Base-by-base conservation (phyloP, 2,113 vertebrate genomes). In the Pleuronectes platessa region DNA sequence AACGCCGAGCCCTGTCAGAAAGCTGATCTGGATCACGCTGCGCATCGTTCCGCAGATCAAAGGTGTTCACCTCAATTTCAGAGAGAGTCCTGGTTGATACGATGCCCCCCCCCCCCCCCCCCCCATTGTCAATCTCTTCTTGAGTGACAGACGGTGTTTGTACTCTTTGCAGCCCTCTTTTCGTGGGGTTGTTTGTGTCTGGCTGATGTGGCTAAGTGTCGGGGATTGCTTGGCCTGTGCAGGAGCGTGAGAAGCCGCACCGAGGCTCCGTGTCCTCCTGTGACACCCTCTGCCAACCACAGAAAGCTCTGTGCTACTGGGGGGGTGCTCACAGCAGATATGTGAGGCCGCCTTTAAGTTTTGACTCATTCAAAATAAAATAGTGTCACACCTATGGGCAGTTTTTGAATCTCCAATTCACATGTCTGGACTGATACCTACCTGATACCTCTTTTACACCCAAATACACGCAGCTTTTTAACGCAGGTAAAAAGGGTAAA, bases 31-130 rank as follows among this genome's bases (percentile, higher is more conserved):
- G 83, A 83, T 91, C 86, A 83, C 78, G 42, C 74, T 78, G 55
- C 47, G 47, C 82, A 76, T 86, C 85, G 77, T 56, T 64, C 67
- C 53, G 79, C 62, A 61, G 86, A 90, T 78, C 88, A 90, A 82
- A 90, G 90, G 90, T 86, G 88, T 61, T 88, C 88, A 90, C 89
- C 90, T 88, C 92, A 92, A 92, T 91, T 92, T 92, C 81, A 71
- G 64, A 51, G 40, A 53, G 63, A 79, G 83, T 84, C 76, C 61
- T 35, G 63, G 72, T 35, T 37, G 60, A 85, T 78, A 83, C 84
- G 70, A 89, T 21, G 20, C 24, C 55, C 49, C 15, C 31, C 31
- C 31, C 31, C 31, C 31, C 31, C 31, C 31, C 31, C 31, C 40
- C 51, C 47, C 75, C 37, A 23, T 65, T 67, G 77, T 77, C 88